Percentiles rank a stretch among this genome's conserved stretches.
Evolutionary conservation across 1,140 invertebrate species (phyloP).

Genomic region (Nasonia giraulti): DNA sequence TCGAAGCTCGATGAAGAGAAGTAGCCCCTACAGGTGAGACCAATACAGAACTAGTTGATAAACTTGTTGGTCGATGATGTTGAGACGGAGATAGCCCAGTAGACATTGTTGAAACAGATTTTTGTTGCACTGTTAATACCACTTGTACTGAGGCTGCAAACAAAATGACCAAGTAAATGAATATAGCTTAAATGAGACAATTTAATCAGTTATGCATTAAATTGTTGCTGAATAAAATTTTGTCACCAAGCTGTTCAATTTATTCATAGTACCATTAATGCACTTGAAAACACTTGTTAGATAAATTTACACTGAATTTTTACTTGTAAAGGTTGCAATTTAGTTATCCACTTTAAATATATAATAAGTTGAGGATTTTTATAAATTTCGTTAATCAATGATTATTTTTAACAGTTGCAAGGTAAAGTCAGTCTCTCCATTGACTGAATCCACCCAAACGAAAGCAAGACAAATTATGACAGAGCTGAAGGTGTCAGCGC

Average conservation of each 20-base stretch:
- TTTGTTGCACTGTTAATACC: conserved; percentile 79
- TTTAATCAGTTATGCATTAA: background rate
- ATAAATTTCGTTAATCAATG: background rate
- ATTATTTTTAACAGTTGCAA: background rate
- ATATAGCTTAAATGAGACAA: background rate
- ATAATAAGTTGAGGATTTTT: background rate
- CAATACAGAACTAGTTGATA: conserved; percentile 63
- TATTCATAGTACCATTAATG: background rate
- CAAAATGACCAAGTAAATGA: conserved; percentile 52
- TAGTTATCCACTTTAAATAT: background rate
- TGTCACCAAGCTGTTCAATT: background rate
- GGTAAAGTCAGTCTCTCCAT: background rate
- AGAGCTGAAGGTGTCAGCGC: conserved; percentile 49
- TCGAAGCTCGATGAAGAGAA: conserved; percentile 66
- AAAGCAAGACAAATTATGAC: conserved; percentile 47
- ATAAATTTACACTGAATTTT: background rate
- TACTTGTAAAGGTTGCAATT: background rate
- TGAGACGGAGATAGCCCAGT: conserved; percentile 60
- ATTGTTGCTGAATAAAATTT: background rate
- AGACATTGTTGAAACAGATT: conserved; percentile 61
- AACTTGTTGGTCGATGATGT: conserved; percentile 67
- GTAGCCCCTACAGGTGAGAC: conserved; percentile 67
- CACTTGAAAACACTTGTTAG: background rate
- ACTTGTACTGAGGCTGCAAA: conserved; percentile 78
- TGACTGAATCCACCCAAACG: conserved; percentile 14